Percentiles rank a stretch among this genome's conserved stretches.
Conservation (phyloP, 2,888 invertebrate species). For the Callosobruchus maculatus region DNA sequence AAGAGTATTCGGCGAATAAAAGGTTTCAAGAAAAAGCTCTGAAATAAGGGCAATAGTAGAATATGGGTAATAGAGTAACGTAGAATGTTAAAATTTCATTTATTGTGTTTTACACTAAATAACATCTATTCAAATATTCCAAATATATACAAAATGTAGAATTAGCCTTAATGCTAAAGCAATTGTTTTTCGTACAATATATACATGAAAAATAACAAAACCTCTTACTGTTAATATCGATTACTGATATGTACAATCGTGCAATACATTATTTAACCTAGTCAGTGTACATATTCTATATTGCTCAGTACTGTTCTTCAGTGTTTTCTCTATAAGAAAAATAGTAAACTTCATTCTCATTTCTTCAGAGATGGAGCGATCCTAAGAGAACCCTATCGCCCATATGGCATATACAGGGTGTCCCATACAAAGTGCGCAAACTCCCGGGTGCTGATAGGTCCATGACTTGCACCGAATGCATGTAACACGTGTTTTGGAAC, state of each 20-base stretch:
- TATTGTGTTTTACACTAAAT: constrained; percentile 26
- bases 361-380: too few relatives aligned
- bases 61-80: background rate
- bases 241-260: constrained; percentile 32
- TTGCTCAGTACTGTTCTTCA: background rate
- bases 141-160: constrained; percentile 34
- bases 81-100: background rate
- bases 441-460: too few relatives aligned
- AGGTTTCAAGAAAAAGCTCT: too few relatives aligned
- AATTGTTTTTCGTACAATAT: background rate
- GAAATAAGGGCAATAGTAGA: too few relatives aligned
- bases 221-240: constrained; percentile 5
- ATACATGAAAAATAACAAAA: background rate
- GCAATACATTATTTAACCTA: background rate
- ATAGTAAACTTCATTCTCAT: too few relatives aligned
- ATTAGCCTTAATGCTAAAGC: constrained; percentile 21
- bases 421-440: too few relatives aligned
- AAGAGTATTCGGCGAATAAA: too few relatives aligned
- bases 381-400: too few relatives aligned
- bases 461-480: too few relatives aligned
- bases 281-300: background rate
- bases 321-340: too few relatives aligned
- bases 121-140: constrained; percentile 23
- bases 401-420: too few relatives aligned
- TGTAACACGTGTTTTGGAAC: too few relatives aligned